These are phyloP conservation scores for Stegana nigrithorax DNA, from an alignment of 2,888 invertebrate species.

Conservation along the genomic window DNA sequence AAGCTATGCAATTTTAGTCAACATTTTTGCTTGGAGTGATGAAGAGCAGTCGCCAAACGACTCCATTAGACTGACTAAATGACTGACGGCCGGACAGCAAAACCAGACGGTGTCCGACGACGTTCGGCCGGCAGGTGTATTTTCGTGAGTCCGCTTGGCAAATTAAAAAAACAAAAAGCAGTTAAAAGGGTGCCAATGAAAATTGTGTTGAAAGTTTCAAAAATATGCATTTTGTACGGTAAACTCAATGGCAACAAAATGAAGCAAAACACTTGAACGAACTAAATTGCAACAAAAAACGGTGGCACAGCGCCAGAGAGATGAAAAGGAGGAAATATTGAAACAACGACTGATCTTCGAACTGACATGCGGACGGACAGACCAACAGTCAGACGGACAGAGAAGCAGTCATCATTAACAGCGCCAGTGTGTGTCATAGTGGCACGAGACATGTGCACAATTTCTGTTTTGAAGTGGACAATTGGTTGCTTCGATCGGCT, in stretches of 20 bases:
- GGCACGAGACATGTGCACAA: constrained; percentile 22
- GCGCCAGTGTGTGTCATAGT: neutral
- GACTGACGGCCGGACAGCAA: constrained; percentile 29
- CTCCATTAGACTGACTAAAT: constrained; percentile 50
- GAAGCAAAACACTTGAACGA: neutral
- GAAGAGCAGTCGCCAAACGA: constrained; percentile 44
- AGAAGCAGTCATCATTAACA: neutral
- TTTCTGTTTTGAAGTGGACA: neutral
- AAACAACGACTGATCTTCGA: constrained; percentile 1
- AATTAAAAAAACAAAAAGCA: neutral
- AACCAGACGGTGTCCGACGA: neutral
- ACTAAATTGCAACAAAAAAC: neutral
- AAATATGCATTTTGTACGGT: constrained; percentile 2
- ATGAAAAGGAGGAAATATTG: neutral
- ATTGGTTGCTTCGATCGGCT: neutral
- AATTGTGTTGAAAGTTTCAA: constrained; percentile 47
- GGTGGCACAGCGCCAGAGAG: neutral
- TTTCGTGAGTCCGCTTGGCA: constrained; percentile 18
- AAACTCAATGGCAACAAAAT: neutral
- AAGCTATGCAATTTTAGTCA: constrained; percentile 14
- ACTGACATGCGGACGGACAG: neutral
- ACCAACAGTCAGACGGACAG: neutral
- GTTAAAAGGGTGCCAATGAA: constrained; percentile 29
- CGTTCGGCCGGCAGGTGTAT: constrained; percentile 4
- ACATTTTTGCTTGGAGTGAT: too few relatives aligned